Evolutionary conservation across 2,797 vertebrate species (phyloP), one percentile per base, ranked within the genome.

Genomic region (Spinus pinus): DNA sequence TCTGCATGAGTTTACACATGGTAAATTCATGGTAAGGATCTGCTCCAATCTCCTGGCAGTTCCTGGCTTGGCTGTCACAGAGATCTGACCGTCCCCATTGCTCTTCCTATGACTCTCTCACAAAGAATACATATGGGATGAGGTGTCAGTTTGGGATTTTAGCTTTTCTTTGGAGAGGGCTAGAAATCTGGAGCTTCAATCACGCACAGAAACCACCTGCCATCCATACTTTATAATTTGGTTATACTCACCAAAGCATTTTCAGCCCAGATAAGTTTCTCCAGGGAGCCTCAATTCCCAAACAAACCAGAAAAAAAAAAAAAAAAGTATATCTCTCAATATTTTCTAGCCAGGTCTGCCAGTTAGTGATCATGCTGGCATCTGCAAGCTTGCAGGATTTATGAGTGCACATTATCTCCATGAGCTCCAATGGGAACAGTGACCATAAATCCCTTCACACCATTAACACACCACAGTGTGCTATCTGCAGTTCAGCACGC

Each of bases 221-320:
- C 6, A 4, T 75, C 14, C 2, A 0, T 58, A 35, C 23, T 74
- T 46, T 28, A 51, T 56, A 61, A 79, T 81, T 89, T 39, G 6
- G 18, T 92, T 90, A n/a, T 75, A 72, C 72, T 91, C 88, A 93
- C 69, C 87, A 71, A 88, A 94, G 30, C 28, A 30, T 73, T 66
- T 88, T 90, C 81, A 80, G 54, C 17, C 94, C 54, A 64, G 54
- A 69, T 2, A 20, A 44, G 15, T 69, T 88, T 69, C 56, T 75
- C 58, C 51, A 79, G 65, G 78, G 87, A 97, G 90, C 50, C 16
- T 64, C 5, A 19, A 90, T 51, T 24, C 67, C 82, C 37, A 86
- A 96, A 72, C 22, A 95, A 86, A 85, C 82, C 56, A 33, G 66
- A 51, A 4, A 46, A 83, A 79, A 78, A 46, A 83, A 79, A 78